These are phyloP conservation scores for Platalea minor DNA, from an alignment of 2,797 vertebrate genomes.

Conservation along the genomic window DNA sequence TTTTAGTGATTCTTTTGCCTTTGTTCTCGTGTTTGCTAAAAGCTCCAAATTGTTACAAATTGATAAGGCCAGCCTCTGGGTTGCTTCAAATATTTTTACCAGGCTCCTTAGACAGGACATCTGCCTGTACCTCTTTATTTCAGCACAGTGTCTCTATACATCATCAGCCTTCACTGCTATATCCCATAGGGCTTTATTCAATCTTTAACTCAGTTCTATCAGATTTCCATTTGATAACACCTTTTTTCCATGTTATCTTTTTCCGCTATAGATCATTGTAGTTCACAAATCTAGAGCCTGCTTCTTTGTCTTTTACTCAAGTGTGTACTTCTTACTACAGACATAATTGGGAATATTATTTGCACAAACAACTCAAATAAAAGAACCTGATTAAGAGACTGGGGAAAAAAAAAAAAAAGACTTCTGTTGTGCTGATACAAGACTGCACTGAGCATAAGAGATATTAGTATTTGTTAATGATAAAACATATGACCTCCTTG, in stretches of 20 bases:
- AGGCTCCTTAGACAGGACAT: not conserved
- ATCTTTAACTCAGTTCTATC: not conserved
- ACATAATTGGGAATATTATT: not conserved
- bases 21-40: not conserved
- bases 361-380: not conserved
- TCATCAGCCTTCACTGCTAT: not conserved
- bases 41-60: not conserved
- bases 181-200: not conserved
- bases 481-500: not conserved
- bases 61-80: not conserved
- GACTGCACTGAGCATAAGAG: not conserved
- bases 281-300: not conserved
- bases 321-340: not conserved
- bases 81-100: not conserved
- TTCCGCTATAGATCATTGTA: not conserved
- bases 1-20: not conserved
- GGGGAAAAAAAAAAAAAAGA: rapidly evolving
- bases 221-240: not conserved
- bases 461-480: not conserved
- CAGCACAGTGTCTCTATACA: not conserved
- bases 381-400: not conserved
- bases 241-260: not conserved
- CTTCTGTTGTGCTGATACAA: not conserved
- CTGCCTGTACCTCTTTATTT: not conserved
- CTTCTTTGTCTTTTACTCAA: not conserved